Conservation (phyloP, 2,888 invertebrate species). For the Apomyelois bistriatella region DNA sequence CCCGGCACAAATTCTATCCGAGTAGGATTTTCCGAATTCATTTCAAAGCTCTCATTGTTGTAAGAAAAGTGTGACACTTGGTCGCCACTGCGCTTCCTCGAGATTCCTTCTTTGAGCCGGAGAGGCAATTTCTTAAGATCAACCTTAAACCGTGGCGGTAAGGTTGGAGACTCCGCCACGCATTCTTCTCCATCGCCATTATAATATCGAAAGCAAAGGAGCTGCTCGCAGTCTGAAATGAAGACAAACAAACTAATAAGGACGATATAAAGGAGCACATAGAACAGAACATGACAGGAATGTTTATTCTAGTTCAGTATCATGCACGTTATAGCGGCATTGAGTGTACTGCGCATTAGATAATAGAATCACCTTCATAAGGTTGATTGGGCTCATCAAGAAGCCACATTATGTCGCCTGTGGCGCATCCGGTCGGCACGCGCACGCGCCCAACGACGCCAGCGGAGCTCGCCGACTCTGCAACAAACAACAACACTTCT, state of each 20-base stretch:
- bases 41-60: slow-evolving; percentile 75
- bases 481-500: slow-evolving; percentile 31
- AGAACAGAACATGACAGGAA: background rate
- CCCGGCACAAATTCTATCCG: slow-evolving; percentile 63
- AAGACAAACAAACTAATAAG: slow-evolving; percentile 14
- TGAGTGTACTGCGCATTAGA: slow-evolving; percentile 16
- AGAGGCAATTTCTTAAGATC: slow-evolving; percentile 80
- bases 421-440: slow-evolving; percentile 76
- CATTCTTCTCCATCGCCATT: slow-evolving; percentile 83
- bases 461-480: slow-evolving; percentile 57
- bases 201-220: slow-evolving; percentile 85
- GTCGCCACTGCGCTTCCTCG: slow-evolving; percentile 70
- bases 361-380: slow-evolving; percentile 77
- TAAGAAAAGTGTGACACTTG: slow-evolving; percentile 71
- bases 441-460: slow-evolving; percentile 70
- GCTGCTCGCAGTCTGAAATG: slow-evolving; percentile 83
- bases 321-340: slow-evolving; percentile 8
- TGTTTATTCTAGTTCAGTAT: background rate
- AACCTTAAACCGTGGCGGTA: slow-evolving; percentile 71
- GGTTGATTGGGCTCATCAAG: slow-evolving; percentile 83
- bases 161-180: slow-evolving; percentile 80
- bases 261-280: slow-evolving; percentile 8
- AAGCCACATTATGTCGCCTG: slow-evolving; percentile 85
- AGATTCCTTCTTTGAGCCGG: slow-evolving; percentile 76
- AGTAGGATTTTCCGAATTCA: slow-evolving; percentile 66